phyloP scores from a whole-genome alignment of 1,140 invertebrate species.

The Zaprionus ornatus region DNA sequence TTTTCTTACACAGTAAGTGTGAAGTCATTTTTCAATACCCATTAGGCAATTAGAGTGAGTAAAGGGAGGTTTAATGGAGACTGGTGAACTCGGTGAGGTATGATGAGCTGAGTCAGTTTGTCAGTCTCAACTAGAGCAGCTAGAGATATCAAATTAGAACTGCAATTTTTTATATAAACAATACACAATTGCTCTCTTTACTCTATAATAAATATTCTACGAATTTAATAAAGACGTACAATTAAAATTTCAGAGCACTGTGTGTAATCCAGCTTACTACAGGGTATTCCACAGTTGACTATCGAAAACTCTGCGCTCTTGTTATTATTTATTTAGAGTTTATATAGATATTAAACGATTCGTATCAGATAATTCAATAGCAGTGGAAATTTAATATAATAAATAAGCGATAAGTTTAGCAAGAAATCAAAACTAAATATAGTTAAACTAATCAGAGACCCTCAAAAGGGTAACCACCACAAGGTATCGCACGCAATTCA shows the following conservation, averaged over 20 bases:
- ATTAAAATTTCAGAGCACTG: no score
- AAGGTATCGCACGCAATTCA: not conserved
- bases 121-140: not conserved
- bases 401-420: conserved; percentile 29
- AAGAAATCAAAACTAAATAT: not conserved
- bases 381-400: conserved; percentile 23
- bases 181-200: not conserved
- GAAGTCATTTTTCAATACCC: not conserved
- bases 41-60: not conserved
- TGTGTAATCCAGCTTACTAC: no score
- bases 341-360: not conserved
- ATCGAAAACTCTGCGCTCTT: not conserved
- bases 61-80: not conserved
- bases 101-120: not conserved
- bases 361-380: not conserved
- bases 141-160: not conserved
- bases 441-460: not conserved
- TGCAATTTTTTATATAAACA: not conserved
- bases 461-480: not conserved
- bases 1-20: not conserved
- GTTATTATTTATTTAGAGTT: not conserved
- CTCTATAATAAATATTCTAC: no score
- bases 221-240: not conserved
- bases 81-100: not conserved
- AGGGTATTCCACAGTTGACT: not conserved